Evolutionary conservation across 2,797 vertebrate genomes (phyloP), one percentile per base, ranked within the genome.

Genomic region (Cirrhinus mrigala): DNA sequence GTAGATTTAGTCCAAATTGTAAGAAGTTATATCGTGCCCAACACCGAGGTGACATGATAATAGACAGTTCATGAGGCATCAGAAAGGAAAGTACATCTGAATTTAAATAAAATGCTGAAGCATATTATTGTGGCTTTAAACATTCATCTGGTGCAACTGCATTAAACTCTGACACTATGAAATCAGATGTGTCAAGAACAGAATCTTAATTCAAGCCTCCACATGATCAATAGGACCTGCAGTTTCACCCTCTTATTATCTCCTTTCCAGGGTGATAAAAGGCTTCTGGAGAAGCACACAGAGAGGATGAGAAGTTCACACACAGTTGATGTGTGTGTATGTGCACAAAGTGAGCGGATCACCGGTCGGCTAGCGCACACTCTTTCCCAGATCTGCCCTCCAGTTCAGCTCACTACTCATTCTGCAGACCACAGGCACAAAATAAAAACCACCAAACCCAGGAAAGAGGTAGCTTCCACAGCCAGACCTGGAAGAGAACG

Each of bases 331-430:
- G 68, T n/a, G 22, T 2, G n/a, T 29, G 37, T 54, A n/a, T 78
- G n/a, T 29, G 48, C 64, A 54, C 64, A 69, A 22, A 56, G 58
- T 9, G 48, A 81, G 11, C 12, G 15, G 77, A 84, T 84, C 77
- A 56, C 70, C 22, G 68, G 81, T 33, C 60, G 76, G 24, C 60
- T 83, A 18, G 85, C 82, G 27, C 79, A 79, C 44, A 76, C 77
- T 58, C 81, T 87, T 48, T 76, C 62, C 18, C 60, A 76, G 69
- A 62, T 77, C 29, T 84, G 33, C 18, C 29, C 70, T 24, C 62
- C 76, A 48, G 37, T 81, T 24, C 70, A 80, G 12, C 68, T 79
- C 73, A 78, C 22, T 24, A 24, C 20, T 69, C 27, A n/a, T 52
- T 81, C 64, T 69, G 22, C 29, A 69, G 52, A 81, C 46, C 62